Conservation (phyloP, 2,113 vertebrate genomes). For the Dasyornis broadbenti region DNA sequence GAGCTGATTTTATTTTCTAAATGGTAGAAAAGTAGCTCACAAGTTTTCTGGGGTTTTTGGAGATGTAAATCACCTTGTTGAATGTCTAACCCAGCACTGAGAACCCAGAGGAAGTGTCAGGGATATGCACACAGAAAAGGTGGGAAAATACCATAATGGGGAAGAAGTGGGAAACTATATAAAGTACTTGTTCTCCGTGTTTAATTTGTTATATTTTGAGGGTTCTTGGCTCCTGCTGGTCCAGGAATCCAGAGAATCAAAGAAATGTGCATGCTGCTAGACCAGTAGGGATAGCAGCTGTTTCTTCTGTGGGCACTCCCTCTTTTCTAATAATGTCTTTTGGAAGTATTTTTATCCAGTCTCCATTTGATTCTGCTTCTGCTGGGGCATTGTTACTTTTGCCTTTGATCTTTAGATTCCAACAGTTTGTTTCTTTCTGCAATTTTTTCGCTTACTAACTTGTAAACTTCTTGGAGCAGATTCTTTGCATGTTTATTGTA, state of each 20-base stretch:
- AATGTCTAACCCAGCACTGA: neutral
- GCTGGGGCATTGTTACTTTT: neutral
- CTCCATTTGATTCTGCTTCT: neutral
- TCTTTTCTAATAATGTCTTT: neutral
- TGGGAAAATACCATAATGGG: neutral
- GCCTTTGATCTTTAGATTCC: neutral
- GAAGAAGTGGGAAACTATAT: neutral
- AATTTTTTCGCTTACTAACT: neutral
- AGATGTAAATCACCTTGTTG: neutral
- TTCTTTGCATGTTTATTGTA: neutral
- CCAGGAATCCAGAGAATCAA: conserved; percentile 21
- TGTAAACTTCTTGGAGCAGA: neutral
- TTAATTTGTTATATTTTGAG: neutral
- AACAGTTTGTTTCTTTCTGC: neutral
- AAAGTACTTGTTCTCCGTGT: neutral
- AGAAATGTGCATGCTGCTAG: neutral
- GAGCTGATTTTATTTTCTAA: neutral
- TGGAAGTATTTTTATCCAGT: neutral
- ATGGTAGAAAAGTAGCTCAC: neutral
- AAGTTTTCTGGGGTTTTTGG: neutral
- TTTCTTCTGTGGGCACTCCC: neutral
- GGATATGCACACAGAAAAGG: neutral
- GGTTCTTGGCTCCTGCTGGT: neutral
- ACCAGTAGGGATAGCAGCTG: neutral
- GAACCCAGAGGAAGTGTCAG: neutral